These are phyloP conservation scores for Lydus trimaculatus DNA, from an alignment of 2,888 invertebrate species.

Conservation along the genomic window DNA sequence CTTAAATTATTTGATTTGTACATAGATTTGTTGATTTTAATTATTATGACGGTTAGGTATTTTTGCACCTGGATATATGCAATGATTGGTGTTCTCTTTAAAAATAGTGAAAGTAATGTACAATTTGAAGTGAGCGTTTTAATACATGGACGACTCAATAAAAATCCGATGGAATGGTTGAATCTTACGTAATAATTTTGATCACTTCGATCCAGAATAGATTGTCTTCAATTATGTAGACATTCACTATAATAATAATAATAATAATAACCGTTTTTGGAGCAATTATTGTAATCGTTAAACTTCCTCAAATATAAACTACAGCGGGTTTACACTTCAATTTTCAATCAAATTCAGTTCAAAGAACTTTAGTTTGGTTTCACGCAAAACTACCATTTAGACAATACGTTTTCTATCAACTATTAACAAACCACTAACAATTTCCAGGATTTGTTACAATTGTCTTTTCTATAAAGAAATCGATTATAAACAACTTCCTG, in stretches of 20 bases:
- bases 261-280: no score
- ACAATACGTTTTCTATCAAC: no score
- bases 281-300: no score
- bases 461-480: background rate
- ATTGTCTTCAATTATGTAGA: constrained; percentile 5
- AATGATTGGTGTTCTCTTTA: constrained; percentile 11
- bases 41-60: constrained; percentile 4
- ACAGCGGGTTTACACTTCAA: background rate
- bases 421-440: background rate
- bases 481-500: background rate
- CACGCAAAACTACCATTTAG: no score
- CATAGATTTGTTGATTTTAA: background rate
- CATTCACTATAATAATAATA: background rate
- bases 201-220: constrained; percentile 19
- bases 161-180: constrained; percentile 19
- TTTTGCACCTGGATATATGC: constrained; percentile 27
- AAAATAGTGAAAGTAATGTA: constrained; percentile 25
- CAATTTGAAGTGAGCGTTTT: constrained; percentile 26
- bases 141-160: constrained; percentile 7
- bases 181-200: constrained; percentile 17
- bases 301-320: no score
- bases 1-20: no score
- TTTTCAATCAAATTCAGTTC: background rate
- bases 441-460: background rate
- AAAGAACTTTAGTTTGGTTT: background rate